These are phyloP conservation scores for Ruditapes philippinarum DNA, from an alignment of 1,140 invertebrate species.

Conservation along the genomic window DNA sequence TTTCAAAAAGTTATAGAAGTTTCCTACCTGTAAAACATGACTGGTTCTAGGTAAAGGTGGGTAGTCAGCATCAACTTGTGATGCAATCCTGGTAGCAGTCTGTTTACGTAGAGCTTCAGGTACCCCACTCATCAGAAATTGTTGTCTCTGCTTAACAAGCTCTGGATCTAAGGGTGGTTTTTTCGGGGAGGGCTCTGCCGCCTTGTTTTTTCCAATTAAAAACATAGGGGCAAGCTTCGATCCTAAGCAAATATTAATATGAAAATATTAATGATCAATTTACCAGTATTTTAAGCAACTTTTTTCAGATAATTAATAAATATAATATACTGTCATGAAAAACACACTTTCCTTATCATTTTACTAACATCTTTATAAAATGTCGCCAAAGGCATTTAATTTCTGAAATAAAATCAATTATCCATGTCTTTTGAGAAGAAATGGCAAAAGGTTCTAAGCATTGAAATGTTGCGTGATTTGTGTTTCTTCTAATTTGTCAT, in stretches of 20 bases:
- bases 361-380: too few relatives aligned
- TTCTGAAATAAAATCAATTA: too few relatives aligned
- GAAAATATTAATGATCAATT: background rate
- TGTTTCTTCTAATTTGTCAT: too few relatives aligned
- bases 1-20: too few relatives aligned
- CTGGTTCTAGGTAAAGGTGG: conserved; percentile 61
- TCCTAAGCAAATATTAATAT: background rate
- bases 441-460: too few relatives aligned
- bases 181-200: conserved; percentile 18
- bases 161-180: conserved; percentile 58
- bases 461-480: too few relatives aligned
- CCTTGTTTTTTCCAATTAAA: conserved; percentile 44
- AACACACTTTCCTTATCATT: too few relatives aligned
- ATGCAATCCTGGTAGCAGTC: background rate
- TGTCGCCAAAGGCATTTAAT: too few relatives aligned
- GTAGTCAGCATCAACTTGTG: conserved; percentile 38
- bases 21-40: conserved; percentile 74
- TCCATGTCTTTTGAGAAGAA: too few relatives aligned
- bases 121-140: conserved; percentile 74
- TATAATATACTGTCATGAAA: too few relatives aligned
- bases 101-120: conserved; percentile 66
- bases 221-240: conserved; percentile 57
- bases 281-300: too few relatives aligned
- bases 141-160: conserved; percentile 47
- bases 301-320: too few relatives aligned